These are phyloP conservation scores for Vanessa tameamea DNA, from an alignment of 1,140 invertebrate species.

Conservation along the genomic window DNA sequence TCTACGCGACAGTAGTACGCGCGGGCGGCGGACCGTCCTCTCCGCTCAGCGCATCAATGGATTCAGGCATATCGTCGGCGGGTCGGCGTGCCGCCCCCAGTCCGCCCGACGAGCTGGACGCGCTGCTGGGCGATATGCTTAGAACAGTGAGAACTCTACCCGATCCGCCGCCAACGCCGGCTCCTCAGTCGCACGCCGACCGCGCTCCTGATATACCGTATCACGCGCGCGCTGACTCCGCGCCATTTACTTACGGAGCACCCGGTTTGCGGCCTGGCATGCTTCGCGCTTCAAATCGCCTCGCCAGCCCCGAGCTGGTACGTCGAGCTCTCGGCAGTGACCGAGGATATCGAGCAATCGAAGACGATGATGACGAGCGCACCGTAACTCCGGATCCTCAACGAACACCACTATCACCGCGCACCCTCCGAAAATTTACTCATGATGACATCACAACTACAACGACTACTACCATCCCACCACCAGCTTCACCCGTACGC, in stretches of 20 bases:
- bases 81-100: slow-evolving; percentile 80
- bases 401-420: slow-evolving; percentile 62
- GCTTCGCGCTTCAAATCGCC: slow-evolving; percentile 82
- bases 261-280: slow-evolving; percentile 81
- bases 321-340: slow-evolving; percentile 82
- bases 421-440: slow-evolving; percentile 62
- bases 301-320: slow-evolving; percentile 88
- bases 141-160: slow-evolving; percentile 89
- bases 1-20: slow-evolving; percentile 90
- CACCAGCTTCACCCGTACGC: slow-evolving; percentile 48
- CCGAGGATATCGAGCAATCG: slow-evolving; percentile 65
- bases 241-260: slow-evolving; percentile 90
- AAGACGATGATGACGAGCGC: slow-evolving; percentile 80
- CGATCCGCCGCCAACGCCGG: slow-evolving; percentile 83
- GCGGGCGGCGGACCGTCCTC: slow-evolving; percentile 82
- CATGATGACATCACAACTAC: slow-evolving; percentile 72
- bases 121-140: slow-evolving; percentile 89
- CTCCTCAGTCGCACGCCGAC: slow-evolving; percentile 64
- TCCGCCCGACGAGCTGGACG: slow-evolving; percentile 73
- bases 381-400: slow-evolving; percentile 60
- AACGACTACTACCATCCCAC: slow-evolving; percentile 48
- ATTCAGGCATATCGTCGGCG: slow-evolving; percentile 90
- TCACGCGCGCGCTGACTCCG: slow-evolving; percentile 89
- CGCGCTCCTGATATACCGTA: slow-evolving; percentile 85
- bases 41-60: slow-evolving; percentile 90